Evolutionary conservation across 2,888 invertebrate genomes (phyloP).

Genomic region (Pseudoips prasinana): DNA sequence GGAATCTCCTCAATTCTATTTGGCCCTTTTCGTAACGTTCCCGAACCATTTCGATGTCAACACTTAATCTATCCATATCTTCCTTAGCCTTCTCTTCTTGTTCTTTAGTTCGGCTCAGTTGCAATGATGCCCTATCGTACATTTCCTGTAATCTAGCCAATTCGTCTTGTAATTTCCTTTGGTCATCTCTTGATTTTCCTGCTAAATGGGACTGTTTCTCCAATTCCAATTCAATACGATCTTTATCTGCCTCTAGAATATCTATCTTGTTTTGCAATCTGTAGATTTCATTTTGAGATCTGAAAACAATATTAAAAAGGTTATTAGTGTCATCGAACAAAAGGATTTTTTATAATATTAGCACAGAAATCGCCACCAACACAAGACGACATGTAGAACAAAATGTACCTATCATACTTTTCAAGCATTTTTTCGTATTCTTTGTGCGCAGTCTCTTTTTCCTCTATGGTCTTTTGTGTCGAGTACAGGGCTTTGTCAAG

Average conservation of each 20-base stretch:
- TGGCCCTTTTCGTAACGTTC: slow-evolving; percentile 95
- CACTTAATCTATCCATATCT: slow-evolving; percentile 87
- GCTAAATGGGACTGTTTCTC: slow-evolving; percentile 91
- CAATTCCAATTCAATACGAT: slow-evolving; percentile 91
- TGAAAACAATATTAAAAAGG: slow-evolving; percentile 60
- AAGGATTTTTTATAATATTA: slow-evolving; percentile 23
- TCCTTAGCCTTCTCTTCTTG: slow-evolving; percentile 95
- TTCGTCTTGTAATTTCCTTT: slow-evolving; percentile 93
- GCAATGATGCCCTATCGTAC: slow-evolving; percentile 93
- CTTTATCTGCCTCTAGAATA: slow-evolving; percentile 92
- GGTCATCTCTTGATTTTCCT: slow-evolving; percentile 91
- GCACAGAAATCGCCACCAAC: slow-evolving; percentile 50
- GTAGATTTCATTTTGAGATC: slow-evolving; percentile 94
- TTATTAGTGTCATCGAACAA: slow-evolving; percentile 6
- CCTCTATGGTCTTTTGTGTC: slow-evolving; percentile 92
- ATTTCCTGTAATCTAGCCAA: slow-evolving; percentile 92
- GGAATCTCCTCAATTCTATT: slow-evolving; percentile 90
- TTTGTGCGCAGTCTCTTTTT: slow-evolving; percentile 93
- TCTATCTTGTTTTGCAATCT: slow-evolving; percentile 94
- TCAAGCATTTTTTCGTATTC: slow-evolving; percentile 96
- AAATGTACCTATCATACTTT: slow-evolving; percentile 91
- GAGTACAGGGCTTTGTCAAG: slow-evolving; percentile 92
- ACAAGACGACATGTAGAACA: slow-evolving; percentile 65
- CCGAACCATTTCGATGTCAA: slow-evolving; percentile 93
- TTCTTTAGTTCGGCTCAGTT: slow-evolving; percentile 92